Conservation (phyloP, 1,140 invertebrate genomes). For the Condylostylus longicornis region DNA sequence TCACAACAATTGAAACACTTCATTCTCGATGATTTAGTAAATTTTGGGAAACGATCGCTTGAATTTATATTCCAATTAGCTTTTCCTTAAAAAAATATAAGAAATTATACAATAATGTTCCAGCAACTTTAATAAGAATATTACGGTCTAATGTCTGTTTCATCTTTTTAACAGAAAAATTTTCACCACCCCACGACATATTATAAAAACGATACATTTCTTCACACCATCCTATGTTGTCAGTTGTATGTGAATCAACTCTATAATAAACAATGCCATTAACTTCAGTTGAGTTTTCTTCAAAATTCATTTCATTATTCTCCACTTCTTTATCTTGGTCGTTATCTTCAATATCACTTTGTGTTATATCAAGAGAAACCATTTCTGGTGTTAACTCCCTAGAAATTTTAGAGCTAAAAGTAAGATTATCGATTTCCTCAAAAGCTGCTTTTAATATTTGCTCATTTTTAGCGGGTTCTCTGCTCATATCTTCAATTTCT, state of each 20-base stretch:
- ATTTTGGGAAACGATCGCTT: constrained; percentile 27
- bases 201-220: constrained; percentile 46
- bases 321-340: constrained; percentile 2
- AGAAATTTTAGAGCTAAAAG: too few species aligned
- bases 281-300: background rate
- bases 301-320: background rate
- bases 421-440: constrained; percentile 7
- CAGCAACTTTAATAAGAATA: constrained; percentile 8
- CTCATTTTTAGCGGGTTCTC: background rate
- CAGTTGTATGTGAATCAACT: background rate
- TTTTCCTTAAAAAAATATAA: too few species aligned
- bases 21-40: constrained; percentile 18
- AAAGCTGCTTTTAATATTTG: constrained; percentile 6
- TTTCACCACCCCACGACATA: constrained; percentile 41
- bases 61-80: constrained; percentile 13
- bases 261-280: constrained; percentile 5
- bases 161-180: constrained; percentile 38
- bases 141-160: constrained; percentile 41
- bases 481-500: too few species aligned
- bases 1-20: constrained; percentile 42
- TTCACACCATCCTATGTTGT: constrained; percentile 24
- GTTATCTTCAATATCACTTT: background rate
- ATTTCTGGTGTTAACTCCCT: too few species aligned
- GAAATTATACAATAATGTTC: constrained; percentile 8
- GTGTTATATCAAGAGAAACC: background rate